Evolutionary conservation across 2,797 vertebrate species (phyloP), one percentile per base, ranked within the genome.

Genomic region (Onychomys leucogaster): DNA sequence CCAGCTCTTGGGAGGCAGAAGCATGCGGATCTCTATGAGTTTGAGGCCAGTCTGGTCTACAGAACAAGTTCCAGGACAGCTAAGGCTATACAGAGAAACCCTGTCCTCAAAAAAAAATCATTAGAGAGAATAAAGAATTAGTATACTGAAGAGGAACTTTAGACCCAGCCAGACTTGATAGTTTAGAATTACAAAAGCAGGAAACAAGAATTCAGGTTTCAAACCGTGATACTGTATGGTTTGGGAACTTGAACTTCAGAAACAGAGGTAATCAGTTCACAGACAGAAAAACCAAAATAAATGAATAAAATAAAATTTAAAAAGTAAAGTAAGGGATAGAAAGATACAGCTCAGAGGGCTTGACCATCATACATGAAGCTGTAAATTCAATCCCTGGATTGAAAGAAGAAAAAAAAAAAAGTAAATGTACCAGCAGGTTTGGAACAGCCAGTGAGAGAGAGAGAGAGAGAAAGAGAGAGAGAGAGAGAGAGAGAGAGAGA

Each of bases 121-220:
- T 67, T 52, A 37, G 9, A 61, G 59, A 89, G 19, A 93, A 61
- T 49, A 80, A 92, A 80, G 73, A 89, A 9, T 85, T 78, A 78
- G 37, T 85, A 93, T 94, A 81, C 59, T 61, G 25, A 94, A 75
- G 69, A 93, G 80, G 89, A 91, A 91, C 61, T 86, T 21, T 23
- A 69, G 57, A 95, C 61, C 37, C 67, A 86, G 75, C 16, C n/a
- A 90, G 69, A 87, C 57, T 61, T 80, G 21, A 16, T 85, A 55
- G 77, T 37, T 88, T 43, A 94, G 89, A 83, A 37, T 92, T 88
- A 32, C 46, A 75, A 80, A 90, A 55, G 63, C 69, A 83, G 16
- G 83, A 71, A 65, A 95, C 75, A 75, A 69, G 19, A 92, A 81
- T 92, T 67, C 10, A 93, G 61, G 65, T n/a, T n/a, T n/a, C n/a